Evolutionary conservation across 2,888 invertebrate genomes (phyloP), one percentile per base, ranked within the genome.

Genomic region (Meloe dianella): DNA sequence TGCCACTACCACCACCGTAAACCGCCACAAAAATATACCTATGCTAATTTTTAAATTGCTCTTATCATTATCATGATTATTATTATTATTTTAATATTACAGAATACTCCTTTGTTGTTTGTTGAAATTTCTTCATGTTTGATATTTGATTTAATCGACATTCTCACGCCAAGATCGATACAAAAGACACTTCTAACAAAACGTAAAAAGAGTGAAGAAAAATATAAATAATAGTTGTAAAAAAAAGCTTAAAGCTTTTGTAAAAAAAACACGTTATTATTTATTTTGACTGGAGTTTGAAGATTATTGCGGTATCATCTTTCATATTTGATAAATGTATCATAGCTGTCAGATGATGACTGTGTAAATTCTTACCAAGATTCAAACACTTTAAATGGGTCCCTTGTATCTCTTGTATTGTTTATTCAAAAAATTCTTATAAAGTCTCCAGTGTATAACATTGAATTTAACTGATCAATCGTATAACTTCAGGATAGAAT

Each of bases 241-340:
- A 61, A 66, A n/a, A 66, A 66, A 66, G 12, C 24, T 32, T 30
- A 24, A 60, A 47, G 20, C 47, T 47, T 47, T 66, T 61, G 51
- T 20, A 29, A 57, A 62, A 65, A 63, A 68, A 70, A 57, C 60
- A 51, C 61, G 59, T 65, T 68, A 68, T 68, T 72, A 66, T 70
- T 72, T 70, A 70, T 72, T 72, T 72, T 70, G 65, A 63, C 66
- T 64, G 38, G 17, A 61, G 64, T 57, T 61, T 47, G 57, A 35
- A 63, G 61, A 60, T 67, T 71, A 66, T 59, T 68, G 65, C 57
- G 62, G 68, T 65, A 68, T 65, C 62, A 57, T 63, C 68, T 68
- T 66, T 66, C 68, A 63, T 47, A 61, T 65, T 70, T 73, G 73
- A 73, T 73, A 73, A 73, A 73, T 73, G 71, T 70, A 67, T 73